phyloP scores from a whole-genome alignment of 2,888 invertebrate genomes.

The Salpingus planirostris region DNA sequence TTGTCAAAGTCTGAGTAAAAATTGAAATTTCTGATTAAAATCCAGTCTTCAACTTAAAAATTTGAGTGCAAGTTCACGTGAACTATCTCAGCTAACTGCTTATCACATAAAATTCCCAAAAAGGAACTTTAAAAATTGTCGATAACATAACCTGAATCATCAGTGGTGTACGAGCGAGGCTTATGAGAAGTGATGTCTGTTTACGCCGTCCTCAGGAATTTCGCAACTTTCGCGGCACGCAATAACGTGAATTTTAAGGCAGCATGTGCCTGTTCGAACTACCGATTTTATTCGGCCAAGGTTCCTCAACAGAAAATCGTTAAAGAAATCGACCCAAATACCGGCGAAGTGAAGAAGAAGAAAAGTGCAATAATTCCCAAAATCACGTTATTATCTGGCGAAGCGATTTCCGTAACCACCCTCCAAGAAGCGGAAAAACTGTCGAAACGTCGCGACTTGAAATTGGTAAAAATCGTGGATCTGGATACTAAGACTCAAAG shows the following conservation, averaged over 20 bases:
- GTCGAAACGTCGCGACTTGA: slow-evolving; percentile 57
- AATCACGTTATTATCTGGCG: slow-evolving; percentile 55
- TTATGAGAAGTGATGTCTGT: too few species aligned
- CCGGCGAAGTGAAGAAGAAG: slow-evolving; percentile 24
- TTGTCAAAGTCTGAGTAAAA: too few species aligned
- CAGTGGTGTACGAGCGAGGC: too few species aligned
- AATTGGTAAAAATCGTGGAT: slow-evolving; percentile 60
- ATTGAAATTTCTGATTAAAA: too few species aligned
- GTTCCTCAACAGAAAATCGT: slow-evolving; percentile 7
- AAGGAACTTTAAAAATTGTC: too few species aligned
- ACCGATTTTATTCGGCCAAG: slow-evolving; percentile 6
- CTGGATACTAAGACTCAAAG: slow-evolving; percentile 58
- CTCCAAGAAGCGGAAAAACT: slow-evolving; percentile 62
- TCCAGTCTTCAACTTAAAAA: too few species aligned
- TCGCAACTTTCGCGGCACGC: background rate
- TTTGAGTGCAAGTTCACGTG: too few species aligned
- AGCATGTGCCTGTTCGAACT: background rate
- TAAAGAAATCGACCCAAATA: slow-evolving; percentile 10
- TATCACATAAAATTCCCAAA: too few species aligned
- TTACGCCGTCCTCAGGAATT: background rate
- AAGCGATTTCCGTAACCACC: slow-evolving; percentile 51
- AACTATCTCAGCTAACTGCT: too few species aligned
- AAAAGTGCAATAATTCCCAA: slow-evolving; percentile 42
- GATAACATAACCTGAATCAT: too few species aligned
- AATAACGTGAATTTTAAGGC: background rate